These are phyloP conservation scores for Torymus texanus DNA, from an alignment of 2,888 invertebrate species.

Conservation along the genomic window DNA sequence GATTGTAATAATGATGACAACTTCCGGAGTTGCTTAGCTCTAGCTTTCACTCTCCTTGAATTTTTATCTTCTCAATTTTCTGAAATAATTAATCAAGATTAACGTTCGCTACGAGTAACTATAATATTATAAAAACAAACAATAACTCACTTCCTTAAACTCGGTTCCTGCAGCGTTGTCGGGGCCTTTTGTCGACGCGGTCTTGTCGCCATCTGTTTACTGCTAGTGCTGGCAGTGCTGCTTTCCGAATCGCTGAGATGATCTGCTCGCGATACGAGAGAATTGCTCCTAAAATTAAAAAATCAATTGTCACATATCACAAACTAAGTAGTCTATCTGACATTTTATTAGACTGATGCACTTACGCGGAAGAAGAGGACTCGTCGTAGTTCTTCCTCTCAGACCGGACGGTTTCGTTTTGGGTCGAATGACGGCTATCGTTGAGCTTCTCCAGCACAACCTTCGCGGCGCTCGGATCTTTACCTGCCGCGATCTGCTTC, in stretches of 20 bases:
- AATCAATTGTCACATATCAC: neutral
- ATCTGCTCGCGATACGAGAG: conserved; percentile 34
- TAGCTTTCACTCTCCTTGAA: neutral
- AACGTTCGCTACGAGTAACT: neutral
- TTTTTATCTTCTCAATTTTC: conserved; percentile 44
- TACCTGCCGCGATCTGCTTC: conserved; percentile 52
- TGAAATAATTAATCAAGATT: conserved; percentile 28
- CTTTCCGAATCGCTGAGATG: conserved; percentile 65
- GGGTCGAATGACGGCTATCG: conserved; percentile 47
- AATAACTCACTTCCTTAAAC: conserved; percentile 62
- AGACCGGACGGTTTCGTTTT: neutral
- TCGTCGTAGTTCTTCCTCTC: conserved; percentile 44
- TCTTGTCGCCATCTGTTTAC: conserved; percentile 55
- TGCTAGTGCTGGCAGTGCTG: conserved; percentile 60
- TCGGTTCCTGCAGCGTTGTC: conserved; percentile 66
- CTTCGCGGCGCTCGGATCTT: conserved; percentile 66
- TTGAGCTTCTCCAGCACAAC: conserved; percentile 69
- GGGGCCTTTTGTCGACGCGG: conserved; percentile 68
- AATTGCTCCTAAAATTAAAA: conserved; percentile 38
- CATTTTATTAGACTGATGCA: neutral
- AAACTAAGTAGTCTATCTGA: neutral
- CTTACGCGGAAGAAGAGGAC: conserved; percentile 37
- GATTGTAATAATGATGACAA: conserved; percentile 19
- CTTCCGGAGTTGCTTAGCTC: conserved; percentile 41
- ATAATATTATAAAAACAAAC: neutral